Percentiles rank a stretch among this genome's conserved stretches.
Evolutionary conservation across 2,113 vertebrate species (phyloP).

Genomic region (Saccopteryx bilineata): DNA sequence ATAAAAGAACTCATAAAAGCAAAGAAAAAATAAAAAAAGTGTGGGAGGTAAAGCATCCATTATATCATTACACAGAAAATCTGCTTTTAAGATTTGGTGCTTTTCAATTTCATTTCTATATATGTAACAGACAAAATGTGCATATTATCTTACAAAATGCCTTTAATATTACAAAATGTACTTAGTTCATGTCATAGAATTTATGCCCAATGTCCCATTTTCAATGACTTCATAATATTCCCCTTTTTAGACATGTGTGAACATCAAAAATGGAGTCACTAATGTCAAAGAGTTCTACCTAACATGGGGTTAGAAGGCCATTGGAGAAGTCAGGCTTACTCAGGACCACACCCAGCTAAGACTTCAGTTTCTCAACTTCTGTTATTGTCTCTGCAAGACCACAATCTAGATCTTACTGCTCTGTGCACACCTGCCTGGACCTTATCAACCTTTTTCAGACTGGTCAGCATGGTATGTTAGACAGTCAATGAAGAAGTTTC

Average conservation of each 20-base stretch:
- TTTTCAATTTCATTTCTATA: background rate
- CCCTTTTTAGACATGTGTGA: background rate
- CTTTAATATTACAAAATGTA: background rate
- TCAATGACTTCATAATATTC: background rate
- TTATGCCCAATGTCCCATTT: background rate
- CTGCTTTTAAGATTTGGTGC: background rate
- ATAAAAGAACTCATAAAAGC: background rate
- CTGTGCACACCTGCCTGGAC: background rate
- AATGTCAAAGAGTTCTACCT: background rate
- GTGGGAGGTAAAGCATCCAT: background rate
- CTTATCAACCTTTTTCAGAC: no score
- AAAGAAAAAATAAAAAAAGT: conserved; percentile 17
- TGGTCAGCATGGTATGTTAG: background rate
- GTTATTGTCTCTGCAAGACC: background rate
- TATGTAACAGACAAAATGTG: background rate
- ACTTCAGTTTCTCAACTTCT: background rate
- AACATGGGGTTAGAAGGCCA: background rate
- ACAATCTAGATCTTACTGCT: background rate
- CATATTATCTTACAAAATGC: background rate
- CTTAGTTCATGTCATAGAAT: background rate
- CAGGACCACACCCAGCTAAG: background rate
- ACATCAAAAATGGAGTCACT: background rate
- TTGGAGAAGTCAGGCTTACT: background rate
- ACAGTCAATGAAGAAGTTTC: background rate
- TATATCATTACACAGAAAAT: background rate